Percentiles rank a stretch among this genome's conserved stretches.
Evolutionary conservation across 2,113 vertebrate species (phyloP).

Genomic region (Pseudolaguvia tuberculata): DNA sequence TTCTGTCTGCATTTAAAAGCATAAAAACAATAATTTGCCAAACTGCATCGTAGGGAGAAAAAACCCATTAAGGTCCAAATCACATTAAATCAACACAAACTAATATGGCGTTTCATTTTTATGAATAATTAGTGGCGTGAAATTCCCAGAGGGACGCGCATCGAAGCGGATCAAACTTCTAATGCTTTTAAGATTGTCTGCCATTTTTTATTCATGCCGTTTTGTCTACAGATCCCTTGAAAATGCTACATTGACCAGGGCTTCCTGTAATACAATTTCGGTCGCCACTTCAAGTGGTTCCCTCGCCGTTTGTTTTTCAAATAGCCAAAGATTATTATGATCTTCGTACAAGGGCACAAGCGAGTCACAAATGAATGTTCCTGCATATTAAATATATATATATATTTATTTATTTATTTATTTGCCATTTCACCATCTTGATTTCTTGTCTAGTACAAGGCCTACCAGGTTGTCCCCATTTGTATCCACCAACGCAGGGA

Average conservation of each 20-base stretch:
- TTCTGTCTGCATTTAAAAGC: conserved; percentile 1
- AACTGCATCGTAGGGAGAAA: conserved; percentile 20
- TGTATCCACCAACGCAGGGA: too few species aligned
- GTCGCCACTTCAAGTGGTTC: conserved; percentile 43
- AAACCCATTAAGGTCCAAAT: conserved; percentile 50
- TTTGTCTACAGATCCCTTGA: conserved; percentile 55
- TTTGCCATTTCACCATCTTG: not conserved
- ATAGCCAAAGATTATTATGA: conserved; percentile 49
- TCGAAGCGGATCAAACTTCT: conserved; percentile 57
- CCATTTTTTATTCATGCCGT: conserved; percentile 60
- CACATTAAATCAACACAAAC: conserved; percentile 56
- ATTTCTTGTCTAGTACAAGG: too few species aligned
- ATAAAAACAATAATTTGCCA: conserved; percentile 16
- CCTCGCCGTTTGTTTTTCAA: conserved; percentile 44
- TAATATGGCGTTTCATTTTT: conserved; percentile 61
- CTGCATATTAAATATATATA: too few species aligned
- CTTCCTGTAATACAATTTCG: conserved; percentile 52
- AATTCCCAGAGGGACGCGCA: conserved; percentile 49
- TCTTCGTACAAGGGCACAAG: conserved; percentile 47
- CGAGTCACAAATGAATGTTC: conserved; percentile 41
- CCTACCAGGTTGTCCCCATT: too few species aligned
- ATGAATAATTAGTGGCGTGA: conserved; percentile 58
- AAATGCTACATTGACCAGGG: conserved; percentile 55
- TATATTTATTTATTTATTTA: not conserved
- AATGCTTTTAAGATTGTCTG: conserved; percentile 60